Base-by-base conservation (phyloP, 2,113 vertebrate species). In the Sterna hirundo region DNA sequence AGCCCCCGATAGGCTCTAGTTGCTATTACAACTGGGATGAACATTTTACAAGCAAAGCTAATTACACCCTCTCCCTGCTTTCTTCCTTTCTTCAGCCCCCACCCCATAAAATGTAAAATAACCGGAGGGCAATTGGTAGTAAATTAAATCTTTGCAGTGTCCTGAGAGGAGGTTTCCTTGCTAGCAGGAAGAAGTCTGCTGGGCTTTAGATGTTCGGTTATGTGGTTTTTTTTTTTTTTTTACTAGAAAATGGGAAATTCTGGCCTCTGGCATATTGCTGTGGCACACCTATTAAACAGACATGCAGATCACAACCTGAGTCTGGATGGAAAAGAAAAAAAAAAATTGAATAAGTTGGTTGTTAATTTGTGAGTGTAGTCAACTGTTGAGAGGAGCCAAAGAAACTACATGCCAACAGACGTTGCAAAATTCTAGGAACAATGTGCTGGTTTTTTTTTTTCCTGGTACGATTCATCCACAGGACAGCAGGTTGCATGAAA, bases 1-100 rank as follows among this genome's bases (percentile, higher is more conserved):
- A 96, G 94, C 54, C 93, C 86, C 91, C 36, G 11, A 71, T 90
- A 94, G 97, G 95, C 96, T 97, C 57, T 95, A 83, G 92, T 97
- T 96, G 95, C 95, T 91, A 60, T 96, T 98, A 95, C 94, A 96
- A 97, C 96, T 71, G 87, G 95, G 97, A 96, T 95, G 97, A 98
- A 94, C 93, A 14, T 96, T 98, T 98, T 98, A 98, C 97, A 98
- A 97, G 98, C 94, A 88, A 92, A 97, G 98, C 96, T 98, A 98
- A 98, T 98, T 98, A 98, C 71, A 88, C 87, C 81, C 85, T 93
- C 57, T 87, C 91, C 70, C 83, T 74, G 49, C 85, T 75, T 83
- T 70, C 95, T 94, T 93, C 88, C 95, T 95, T 83, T 86, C 91
- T 93, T 95, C 89, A 89, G 89, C 84, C 96, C 93, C 68, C 78